Conservation (phyloP, 2,797 vertebrate genomes). For the Sebastes kiyomatsui region DNA sequence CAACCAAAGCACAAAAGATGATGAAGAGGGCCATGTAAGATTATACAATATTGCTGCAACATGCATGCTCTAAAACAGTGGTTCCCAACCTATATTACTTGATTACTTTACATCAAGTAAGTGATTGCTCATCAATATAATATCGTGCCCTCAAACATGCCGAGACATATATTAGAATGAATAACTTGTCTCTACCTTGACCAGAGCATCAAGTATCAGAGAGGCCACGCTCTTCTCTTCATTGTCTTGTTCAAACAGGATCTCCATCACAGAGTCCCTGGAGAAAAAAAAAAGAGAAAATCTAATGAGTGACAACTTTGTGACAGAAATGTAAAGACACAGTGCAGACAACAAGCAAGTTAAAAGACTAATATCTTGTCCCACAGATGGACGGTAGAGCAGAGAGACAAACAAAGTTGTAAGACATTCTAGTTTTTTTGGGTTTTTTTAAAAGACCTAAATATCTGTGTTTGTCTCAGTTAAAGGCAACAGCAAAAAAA, state of each 20-base stretch:
- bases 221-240: constrained; percentile 97
- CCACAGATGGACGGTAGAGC: no score
- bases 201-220: constrained; percentile 92
- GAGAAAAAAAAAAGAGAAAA: background rate
- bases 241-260: constrained; percentile 98
- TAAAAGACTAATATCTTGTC: no score
- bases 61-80: background rate
- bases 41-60: background rate
- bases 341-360: no score
- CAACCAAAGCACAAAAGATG: background rate
- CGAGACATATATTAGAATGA: background rate
- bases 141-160: background rate
- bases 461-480: background rate
- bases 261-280: constrained; percentile 96
- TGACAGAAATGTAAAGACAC: background rate
- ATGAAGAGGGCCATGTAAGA: background rate
- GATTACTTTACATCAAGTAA: background rate
- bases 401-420: no score
- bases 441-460: background rate
- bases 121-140: background rate
- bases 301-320: background rate
- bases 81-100: no score
- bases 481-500: background rate
- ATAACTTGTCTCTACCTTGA: constrained; percentile 86
- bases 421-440: no score